Base-by-base conservation (phyloP, 2,888 invertebrate genomes). In the Amblyjoppa proteus region DNA sequence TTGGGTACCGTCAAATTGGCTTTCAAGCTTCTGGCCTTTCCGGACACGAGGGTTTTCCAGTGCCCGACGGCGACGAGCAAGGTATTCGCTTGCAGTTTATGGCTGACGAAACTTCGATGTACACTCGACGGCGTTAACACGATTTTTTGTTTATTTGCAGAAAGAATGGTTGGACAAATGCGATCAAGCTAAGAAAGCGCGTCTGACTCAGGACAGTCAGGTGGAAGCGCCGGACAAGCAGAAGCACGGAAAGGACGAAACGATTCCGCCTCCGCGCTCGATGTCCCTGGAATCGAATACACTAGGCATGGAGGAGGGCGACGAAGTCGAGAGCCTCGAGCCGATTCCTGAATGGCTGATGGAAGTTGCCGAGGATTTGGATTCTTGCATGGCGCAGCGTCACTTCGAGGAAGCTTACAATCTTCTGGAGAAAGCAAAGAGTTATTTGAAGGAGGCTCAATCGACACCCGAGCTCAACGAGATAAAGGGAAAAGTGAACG, bases 101-200 rank as follows among this genome's bases (percentile, higher is more conserved):
- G 3, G 56, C 3, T 49, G 28, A 31, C 1, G 25, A 28, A 58
- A 13, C 58, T 13, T 28, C 58, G 11, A 28, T 11, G 11, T 58
- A 28, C 58, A 25, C 3, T 11, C 28, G 58, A 13, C 25, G 11
- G 11, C 56, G 6, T 56, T 11, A 2, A 9, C 20, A 11, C 9
- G 94, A 83, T 94, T 25, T 28, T 81, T 41, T 38, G 3, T 64
- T 71, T 61, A 16, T 76, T 92, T 92, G 56, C 88, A 98, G 96
- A 97, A 97, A 95, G 98, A 98, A 92, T 99, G 99, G 99, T 95
- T 99, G 88, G 98, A 98, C 88, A 97, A 98, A 92, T 97, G 99
- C 93, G 99, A 99, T 92, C 96, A 97, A 88, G 97, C 98, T 0
- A 98, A 99, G 93, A 98, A 98, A 92, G 96, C 97, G 87, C 96